These are phyloP conservation scores for Acanthococcus lagerstroemiae DNA, from an alignment of 2,888 invertebrate genomes.

Conservation along the genomic window DNA sequence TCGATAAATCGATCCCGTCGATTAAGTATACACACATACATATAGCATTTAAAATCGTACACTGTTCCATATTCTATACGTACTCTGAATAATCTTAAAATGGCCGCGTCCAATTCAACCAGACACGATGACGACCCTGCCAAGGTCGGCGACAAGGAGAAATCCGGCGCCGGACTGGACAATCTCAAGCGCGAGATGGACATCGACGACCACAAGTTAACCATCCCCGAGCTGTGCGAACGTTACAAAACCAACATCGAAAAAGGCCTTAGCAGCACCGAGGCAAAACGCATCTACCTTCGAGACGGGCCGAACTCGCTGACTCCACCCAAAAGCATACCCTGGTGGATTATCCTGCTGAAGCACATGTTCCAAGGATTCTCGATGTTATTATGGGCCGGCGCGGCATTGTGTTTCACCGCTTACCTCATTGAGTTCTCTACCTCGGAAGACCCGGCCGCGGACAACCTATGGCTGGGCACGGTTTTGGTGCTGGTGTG, in stretches of 20 bases:
- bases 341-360: conserved; percentile 59
- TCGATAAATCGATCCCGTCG: no score
- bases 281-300: conserved; percentile 49
- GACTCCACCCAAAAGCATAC: conserved; percentile 60
- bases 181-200: conserved; percentile 51
- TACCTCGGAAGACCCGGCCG: conserved; percentile 46
- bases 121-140: neutral
- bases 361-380: conserved; percentile 60
- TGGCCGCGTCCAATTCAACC: neutral
- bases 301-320: conserved; percentile 61
- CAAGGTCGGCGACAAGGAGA: conserved; percentile 7
- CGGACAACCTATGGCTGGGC: conserved; percentile 51
- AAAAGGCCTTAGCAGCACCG: conserved; percentile 51
- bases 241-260: conserved; percentile 42
- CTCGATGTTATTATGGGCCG: conserved; percentile 67
- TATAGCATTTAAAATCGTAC: neutral
- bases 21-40: neutral
- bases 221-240: conserved; percentile 42
- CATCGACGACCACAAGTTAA: conserved; percentile 48
- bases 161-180: conserved; percentile 42
- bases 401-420: conserved; percentile 59
- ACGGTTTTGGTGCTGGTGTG: conserved; percentile 56
- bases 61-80: no score
- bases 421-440: conserved; percentile 45
- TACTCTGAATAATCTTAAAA: no score